These are phyloP conservation scores for Amblyopsis hoosieri DNA, from an alignment of 2,797 vertebrate genomes.

Conservation along the genomic window DNA sequence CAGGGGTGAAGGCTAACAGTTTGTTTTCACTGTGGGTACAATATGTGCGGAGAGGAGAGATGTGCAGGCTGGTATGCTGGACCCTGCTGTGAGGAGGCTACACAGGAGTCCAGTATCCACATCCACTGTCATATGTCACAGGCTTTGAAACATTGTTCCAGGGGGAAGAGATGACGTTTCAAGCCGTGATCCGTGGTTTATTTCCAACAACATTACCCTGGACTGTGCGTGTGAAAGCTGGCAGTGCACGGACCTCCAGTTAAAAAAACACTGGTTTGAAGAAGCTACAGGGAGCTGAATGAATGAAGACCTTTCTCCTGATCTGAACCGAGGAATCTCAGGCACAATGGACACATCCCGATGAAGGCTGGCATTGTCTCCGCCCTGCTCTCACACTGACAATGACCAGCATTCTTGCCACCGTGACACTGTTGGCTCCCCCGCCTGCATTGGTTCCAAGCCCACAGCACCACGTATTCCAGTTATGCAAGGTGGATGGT, in stretches of 20 bases:
- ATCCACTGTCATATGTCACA: conserved; percentile 6
- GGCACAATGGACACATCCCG: conserved; percentile 57
- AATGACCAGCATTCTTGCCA: conserved; percentile 59
- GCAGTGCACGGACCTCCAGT: conserved; percentile 8
- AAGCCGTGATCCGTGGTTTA: neutral
- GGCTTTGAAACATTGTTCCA: no score
- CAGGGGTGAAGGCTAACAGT: conserved; percentile 12
- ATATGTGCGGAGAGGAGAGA: conserved; percentile 30
- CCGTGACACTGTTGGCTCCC: conserved; percentile 42
- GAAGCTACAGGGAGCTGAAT: conserved; percentile 32
- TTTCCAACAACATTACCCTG: conserved; percentile 29
- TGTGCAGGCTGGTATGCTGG: neutral
- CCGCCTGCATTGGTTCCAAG: conserved; percentile 36
- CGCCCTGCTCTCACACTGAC: conserved; percentile 36
- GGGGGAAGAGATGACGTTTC: no score
- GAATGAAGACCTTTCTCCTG: conserved; percentile 65
- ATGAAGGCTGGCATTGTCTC: conserved; percentile 62
- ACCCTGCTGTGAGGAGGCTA: conserved; percentile 1
- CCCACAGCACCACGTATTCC: conserved; percentile 49
- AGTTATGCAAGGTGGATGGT: conserved; percentile 50
- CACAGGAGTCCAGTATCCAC: conserved; percentile 1
- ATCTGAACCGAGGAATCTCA: conserved; percentile 51
- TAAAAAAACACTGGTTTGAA: conserved; percentile 47
- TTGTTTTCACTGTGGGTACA: conserved; percentile 20
- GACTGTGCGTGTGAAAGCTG: neutral